Conservation (phyloP, 2,113 vertebrate species). For the Cettia cetti region DNA sequence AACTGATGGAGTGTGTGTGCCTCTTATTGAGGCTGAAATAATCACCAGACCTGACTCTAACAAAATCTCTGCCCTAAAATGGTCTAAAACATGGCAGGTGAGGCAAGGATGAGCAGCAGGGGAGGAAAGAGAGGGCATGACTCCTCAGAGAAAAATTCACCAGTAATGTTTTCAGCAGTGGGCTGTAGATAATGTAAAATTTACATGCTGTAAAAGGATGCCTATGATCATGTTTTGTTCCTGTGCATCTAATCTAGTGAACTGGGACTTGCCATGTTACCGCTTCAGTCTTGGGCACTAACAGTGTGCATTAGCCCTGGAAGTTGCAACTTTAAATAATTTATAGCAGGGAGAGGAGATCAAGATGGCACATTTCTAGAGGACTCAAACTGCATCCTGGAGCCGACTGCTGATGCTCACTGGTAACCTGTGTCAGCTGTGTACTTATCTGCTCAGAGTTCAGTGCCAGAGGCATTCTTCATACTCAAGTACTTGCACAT, state of each 20-base stretch:
- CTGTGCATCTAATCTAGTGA: not conserved
- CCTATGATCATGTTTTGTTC: conserved; percentile 57
- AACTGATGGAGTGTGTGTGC: not conserved
- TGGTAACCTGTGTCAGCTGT: not conserved
- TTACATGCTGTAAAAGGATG: conserved; percentile 53
- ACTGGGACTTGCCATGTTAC: not conserved
- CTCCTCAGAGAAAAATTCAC: not conserved
- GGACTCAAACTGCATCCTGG: not conserved
- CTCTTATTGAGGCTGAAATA: not conserved
- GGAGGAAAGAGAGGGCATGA: not conserved
- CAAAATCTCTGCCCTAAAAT: not conserved
- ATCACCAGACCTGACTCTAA: not conserved
- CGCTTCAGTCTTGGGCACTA: not conserved
- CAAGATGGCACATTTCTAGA: not conserved
- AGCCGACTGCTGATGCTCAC: not conserved
- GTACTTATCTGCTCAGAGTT: not conserved
- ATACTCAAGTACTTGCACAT: not conserved
- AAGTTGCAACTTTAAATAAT: conserved; percentile 45
- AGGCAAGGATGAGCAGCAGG: not conserved
- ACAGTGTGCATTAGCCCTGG: not conserved
- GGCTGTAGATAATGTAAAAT: conserved; percentile 47
- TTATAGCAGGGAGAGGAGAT: conserved; percentile 22
- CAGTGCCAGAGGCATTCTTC: not conserved
- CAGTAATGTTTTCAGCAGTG: not conserved
- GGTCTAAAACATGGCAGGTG: not conserved